phyloP scores from a whole-genome alignment of 2,113 vertebrate genomes.

The Hemiscyllium ocellatum region DNA sequence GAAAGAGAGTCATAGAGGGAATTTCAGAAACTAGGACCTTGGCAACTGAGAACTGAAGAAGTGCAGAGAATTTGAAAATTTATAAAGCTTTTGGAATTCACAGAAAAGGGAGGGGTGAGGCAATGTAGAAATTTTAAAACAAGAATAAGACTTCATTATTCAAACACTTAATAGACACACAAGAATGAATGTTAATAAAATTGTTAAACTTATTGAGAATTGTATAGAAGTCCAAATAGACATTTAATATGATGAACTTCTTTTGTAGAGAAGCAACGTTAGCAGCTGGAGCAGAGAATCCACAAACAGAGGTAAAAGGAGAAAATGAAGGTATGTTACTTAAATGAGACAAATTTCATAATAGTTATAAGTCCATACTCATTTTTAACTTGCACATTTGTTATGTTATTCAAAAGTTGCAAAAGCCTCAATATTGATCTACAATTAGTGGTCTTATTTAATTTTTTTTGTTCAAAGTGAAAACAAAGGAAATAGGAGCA shows the following conservation, averaged over 20 bases:
- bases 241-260: not conserved
- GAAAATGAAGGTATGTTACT: constrained; percentile 11
- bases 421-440: not conserved
- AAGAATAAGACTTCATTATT: not conserved
- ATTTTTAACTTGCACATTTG: not conserved
- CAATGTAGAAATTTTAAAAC: not conserved
- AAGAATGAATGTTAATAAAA: not conserved
- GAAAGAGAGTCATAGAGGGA: too few relatives aligned
- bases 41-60: too few relatives aligned
- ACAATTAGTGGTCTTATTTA: not conserved
- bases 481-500: not conserved
- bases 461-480: not conserved
- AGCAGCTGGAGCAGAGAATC: not conserved
- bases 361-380: not conserved
- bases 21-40: too few relatives aligned
- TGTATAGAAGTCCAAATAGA: not conserved
- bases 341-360: not conserved
- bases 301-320: not conserved
- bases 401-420: not conserved
- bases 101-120: not conserved
- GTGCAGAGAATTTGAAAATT: not conserved
- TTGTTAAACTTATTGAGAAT: not conserved
- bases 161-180: not conserved
- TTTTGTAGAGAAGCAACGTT: not conserved
- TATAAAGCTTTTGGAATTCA: not conserved